Conservation (phyloP, 2,113 vertebrate species). For the Felis catus region F.catus_Fca126_mat1.0 CM031416.1:147634001-147634500, state of each 20-base stretch:
- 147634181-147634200: neutral
- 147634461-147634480: neutral
- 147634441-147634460: neutral
- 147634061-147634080: neutral
- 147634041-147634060: neutral
- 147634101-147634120: rapidly evolving
- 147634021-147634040: neutral
- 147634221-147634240: neutral
- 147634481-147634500: neutral
- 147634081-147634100: neutral
- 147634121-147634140: neutral
- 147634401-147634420: neutral
- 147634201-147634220: neutral
- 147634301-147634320: neutral
- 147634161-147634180: neutral
- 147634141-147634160: neutral
- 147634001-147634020: neutral
- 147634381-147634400: neutral
- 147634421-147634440: neutral
- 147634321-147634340: neutral
- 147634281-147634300: neutral
- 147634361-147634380: rapidly evolving
- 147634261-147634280: neutral
- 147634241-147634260: neutral
- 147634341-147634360: neutral